Conservation (phyloP, 2,888 invertebrate genomes). For the Cheilosia pagana region DNA sequence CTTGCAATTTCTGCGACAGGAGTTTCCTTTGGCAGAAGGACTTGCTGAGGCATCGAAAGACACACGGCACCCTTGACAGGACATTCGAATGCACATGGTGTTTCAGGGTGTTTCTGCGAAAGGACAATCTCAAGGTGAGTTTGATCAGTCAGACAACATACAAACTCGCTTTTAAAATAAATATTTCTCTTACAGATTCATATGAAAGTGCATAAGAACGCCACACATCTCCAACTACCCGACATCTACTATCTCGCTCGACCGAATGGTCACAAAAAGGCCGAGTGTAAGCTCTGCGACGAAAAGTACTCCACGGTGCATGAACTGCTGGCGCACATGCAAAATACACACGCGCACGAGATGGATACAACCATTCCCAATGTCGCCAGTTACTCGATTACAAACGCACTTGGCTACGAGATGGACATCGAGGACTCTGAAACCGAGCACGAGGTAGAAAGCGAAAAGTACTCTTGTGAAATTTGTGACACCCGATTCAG, state of each 20-base stretch:
- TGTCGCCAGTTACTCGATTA: conserved; percentile 80
- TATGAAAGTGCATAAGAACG: conserved; percentile 84
- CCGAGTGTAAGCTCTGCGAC: conserved; percentile 80
- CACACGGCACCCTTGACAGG: conserved; percentile 78
- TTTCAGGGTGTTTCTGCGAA: conserved; percentile 80
- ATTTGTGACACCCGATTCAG: conserved; percentile 79
- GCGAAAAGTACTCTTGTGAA: conserved; percentile 79
- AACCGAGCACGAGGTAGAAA: conserved; percentile 79
- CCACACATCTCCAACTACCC: conserved; percentile 59
- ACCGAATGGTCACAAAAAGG: conserved; percentile 79
- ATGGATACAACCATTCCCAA: conserved; percentile 66
- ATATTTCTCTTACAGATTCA: conserved; percentile 84
- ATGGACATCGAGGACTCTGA: conserved; percentile 82
- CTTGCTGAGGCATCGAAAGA: conserved; percentile 79
- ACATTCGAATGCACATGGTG: conserved; percentile 81
- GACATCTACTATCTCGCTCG: conserved; percentile 74
- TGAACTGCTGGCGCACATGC: conserved; percentile 77
- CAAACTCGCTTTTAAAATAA: not conserved
- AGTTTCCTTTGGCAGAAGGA: conserved; percentile 81
- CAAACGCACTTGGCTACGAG: conserved; percentile 81
- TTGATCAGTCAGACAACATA: not conserved
- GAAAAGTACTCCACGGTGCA: conserved; percentile 77
- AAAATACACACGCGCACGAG: conserved; percentile 33
- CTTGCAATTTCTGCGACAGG: conserved; percentile 87
- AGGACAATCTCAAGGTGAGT: conserved; percentile 78